phyloP scores from a whole-genome alignment of 2,888 invertebrate species.

The Suillia variegata region DNA sequence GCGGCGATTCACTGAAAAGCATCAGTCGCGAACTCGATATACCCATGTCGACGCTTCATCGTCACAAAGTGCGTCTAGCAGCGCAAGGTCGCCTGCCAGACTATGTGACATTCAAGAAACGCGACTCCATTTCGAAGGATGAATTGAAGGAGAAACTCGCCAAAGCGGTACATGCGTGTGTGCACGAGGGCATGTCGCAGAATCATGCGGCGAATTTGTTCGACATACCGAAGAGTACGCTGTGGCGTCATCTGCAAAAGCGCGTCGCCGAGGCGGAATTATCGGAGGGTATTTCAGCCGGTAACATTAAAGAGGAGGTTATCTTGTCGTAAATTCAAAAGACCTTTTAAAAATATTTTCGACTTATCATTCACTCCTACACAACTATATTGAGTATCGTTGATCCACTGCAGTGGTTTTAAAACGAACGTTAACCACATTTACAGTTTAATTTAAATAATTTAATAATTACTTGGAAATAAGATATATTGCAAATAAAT shows the following conservation, averaged over 20 bases:
- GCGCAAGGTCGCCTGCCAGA: slow-evolving; percentile 57
- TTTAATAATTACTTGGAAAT: no score
- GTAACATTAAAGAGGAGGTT: slow-evolving; percentile 42
- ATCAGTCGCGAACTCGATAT: slow-evolving; percentile 59
- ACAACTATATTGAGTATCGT: no score
- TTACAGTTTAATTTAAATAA: no score
- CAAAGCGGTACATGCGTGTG: slow-evolving; percentile 57
- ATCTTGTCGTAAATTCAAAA: slow-evolving; percentile 38
- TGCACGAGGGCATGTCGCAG: slow-evolving; percentile 58
- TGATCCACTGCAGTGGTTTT: no score
- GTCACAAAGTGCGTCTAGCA: slow-evolving; percentile 58
- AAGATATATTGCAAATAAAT: no score
- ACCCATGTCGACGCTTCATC: slow-evolving; percentile 60
- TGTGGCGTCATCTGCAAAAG: slow-evolving; percentile 59
- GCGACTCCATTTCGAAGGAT: slow-evolving; percentile 57
- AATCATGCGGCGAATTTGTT: slow-evolving; percentile 60
- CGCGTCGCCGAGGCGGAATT: slow-evolving; percentile 40
- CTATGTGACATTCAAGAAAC: slow-evolving; percentile 53
- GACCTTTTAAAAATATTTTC: no score
- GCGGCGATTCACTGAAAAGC: slow-evolving; percentile 57
- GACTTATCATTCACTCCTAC: no score
- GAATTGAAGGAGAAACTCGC: slow-evolving; percentile 54
- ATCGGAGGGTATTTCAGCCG: slow-evolving; percentile 28
- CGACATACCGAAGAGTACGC: slow-evolving; percentile 59
- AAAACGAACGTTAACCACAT: no score